These are phyloP conservation scores for Hermaeophaga mercurialis DNA, from an alignment of 2,888 invertebrate species.

Conservation along the genomic window DNA sequence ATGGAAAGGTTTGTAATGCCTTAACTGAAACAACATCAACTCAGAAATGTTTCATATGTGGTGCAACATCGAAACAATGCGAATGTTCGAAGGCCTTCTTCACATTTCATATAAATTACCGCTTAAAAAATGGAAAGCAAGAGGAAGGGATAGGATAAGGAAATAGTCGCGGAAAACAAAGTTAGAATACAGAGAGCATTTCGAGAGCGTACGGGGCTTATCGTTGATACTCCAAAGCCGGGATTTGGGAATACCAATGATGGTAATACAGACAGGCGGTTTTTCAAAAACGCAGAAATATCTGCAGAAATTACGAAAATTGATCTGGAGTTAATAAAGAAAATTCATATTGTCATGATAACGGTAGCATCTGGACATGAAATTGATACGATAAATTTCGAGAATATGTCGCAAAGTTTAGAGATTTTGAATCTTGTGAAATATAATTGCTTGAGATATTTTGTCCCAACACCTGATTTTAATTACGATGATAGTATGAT, in stretches of 20 bases:
- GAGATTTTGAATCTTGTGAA: too few species aligned
- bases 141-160: background rate
- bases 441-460: too few species aligned
- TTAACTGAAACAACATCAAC: conserved; percentile 19
- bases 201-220: background rate
- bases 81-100: background rate
- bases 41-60: conserved; percentile 22
- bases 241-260: conserved; percentile 38
- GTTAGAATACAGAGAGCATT: background rate
- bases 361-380: background rate
- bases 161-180: background rate
- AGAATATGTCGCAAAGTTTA: background rate
- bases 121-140: background rate
- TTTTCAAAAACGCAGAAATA: conserved; percentile 33
- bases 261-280: conserved; percentile 29
- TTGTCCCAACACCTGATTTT: too few species aligned
- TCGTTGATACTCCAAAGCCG: conserved; percentile 7
- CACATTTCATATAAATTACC: background rate
- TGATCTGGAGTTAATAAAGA: background rate
- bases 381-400: too few species aligned
- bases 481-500: conserved; percentile 13
- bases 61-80: conserved; percentile 16
- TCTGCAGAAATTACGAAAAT: background rate
- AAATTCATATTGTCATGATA: background rate
- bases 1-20: conserved; percentile 22